These are phyloP conservation scores for Acipenser oxyrinchus DNA, from an alignment of 2,797 vertebrate species.

Conservation along the genomic window DNA sequence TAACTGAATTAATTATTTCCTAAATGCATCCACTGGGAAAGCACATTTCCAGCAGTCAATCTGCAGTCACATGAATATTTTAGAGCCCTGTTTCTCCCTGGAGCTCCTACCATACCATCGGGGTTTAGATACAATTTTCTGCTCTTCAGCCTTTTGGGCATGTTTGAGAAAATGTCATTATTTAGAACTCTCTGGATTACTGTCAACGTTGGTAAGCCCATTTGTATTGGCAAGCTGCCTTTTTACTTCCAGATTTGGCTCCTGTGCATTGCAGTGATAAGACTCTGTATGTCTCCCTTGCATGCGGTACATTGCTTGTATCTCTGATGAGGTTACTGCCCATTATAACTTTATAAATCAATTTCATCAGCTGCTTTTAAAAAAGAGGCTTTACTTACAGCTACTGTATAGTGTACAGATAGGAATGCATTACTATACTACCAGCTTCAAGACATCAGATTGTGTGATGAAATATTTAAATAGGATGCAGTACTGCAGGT, in stretches of 20 bases:
- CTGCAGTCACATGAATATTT: constrained; percentile 42
- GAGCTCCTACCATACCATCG: constrained; percentile 18
- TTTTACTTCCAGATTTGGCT: constrained; percentile 39
- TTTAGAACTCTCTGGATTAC: constrained; percentile 40
- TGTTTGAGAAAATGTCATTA: constrained; percentile 41
- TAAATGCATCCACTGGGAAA: constrained; percentile 32
- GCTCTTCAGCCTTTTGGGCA: constrained; percentile 41
- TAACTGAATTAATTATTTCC: constrained; percentile 43
- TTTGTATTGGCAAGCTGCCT: constrained; percentile 46
- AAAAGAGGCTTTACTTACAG: too few relatives aligned
- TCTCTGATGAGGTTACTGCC: constrained; percentile 23
- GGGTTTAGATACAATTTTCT: constrained; percentile 43
- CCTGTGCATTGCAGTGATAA: constrained; percentile 39
- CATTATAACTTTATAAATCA: constrained; percentile 15
- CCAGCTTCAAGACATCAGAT: too few relatives aligned
- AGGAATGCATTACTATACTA: too few relatives aligned
- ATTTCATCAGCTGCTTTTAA: background rate
- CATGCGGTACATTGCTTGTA: constrained; percentile 18
- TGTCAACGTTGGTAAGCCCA: constrained; percentile 40
- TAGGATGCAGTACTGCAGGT: too few relatives aligned
- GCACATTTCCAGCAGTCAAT: constrained; percentile 35
- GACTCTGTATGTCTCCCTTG: constrained; percentile 32
- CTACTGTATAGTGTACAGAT: too few relatives aligned
- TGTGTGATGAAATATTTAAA: too few relatives aligned
- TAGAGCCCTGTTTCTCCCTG: constrained; percentile 30